Base-by-base conservation (phyloP, 2,888 invertebrate genomes). In the Cinara cedri region DNA sequence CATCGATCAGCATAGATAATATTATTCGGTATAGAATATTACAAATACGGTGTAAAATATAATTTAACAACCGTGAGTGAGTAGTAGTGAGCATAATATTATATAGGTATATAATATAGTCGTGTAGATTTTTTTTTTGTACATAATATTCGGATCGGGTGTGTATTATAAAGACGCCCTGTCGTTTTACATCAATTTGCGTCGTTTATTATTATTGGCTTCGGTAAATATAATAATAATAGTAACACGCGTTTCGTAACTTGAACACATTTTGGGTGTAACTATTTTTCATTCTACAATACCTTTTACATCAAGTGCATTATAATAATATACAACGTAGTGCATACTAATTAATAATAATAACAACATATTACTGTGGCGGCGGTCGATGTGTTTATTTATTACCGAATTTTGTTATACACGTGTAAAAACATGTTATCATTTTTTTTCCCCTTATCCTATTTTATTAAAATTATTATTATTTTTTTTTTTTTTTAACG, bases 401-500 rank as follows among this genome's bases (percentile, higher is more conserved):
- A 76, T 66, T 66, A 76, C 51, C 66, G 26, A 66, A 76, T 55
- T 42, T 76, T 46, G 76, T 66, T 46, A 42, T 63, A 76, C 76
- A 66, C 76, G 76, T 57, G 76, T 76, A 76, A 66, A 21, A 76
- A 66, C 66, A 57, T 46, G 66, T 66, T 65, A 74, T 63, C 72
- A 6, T 34, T 16, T 60, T 63, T 46, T 46, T 55, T 44, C 55
- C 55, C 44, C 55, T 46, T 55, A 57, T 66, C 55, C 76, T 46
- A 11, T 76, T 54, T 74, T 51, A 51, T 63, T 63, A 51, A 63
- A 51, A 63, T 63, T 34, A 51, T 63, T 60, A 11, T 72, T 72
- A 34, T 49, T 60, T 46, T 72, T 46, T 34, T n/a, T n/a, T 46
- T 46, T 51, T 51, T 63, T 51, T 19, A 13, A 63, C 63, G 63